Evolutionary conservation across 1,140 invertebrate genomes (phyloP), one percentile per base, ranked within the genome.

Genomic region (Drosophila tani): DNA sequence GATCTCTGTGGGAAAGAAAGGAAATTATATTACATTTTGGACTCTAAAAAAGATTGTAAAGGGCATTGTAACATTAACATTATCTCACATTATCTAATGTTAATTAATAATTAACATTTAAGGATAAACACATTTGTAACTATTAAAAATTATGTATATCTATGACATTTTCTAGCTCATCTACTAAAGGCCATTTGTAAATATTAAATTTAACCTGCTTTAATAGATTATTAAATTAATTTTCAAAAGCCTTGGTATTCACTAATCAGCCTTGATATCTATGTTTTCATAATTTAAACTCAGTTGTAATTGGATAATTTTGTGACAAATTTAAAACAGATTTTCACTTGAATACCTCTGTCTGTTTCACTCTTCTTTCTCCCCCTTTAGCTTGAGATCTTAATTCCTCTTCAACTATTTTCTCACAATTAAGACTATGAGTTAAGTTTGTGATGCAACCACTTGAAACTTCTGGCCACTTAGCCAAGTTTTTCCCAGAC

Each of bases 1-100:
- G 79, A 81, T 93, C 92, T 90, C 93, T 93, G 82, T 21, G 71
- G 69, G 41, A 40, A 17, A 17, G 2, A 12, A 65, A 67, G 8
- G 41, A 63, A 81, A 15, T 12, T 5, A 0, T 17, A 15, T 11
- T 32, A 0, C n/a, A 24, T 6, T n/a, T 35, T 3, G 9, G 3
- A 11, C 3, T 35, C 2, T 3, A 35, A 11, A 2, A 9, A 35
- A 35, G 2, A 11, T 35, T 3, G 4, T 35, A 35, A 35, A 11
- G 32, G 0, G 32, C 29, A 29, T 32, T 32, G 29, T 35, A 11
- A 35, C 3, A 12, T 7, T 0, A 35, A 35, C 9, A n/a, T 27
- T 50, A 9, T 27, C 1, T 50, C 5, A 17, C 1, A 29, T 27
- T 27, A 2, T 11, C 24, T 29, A 50, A 14, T 21, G 12, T 19